A percentile compares a stretch with the other conserved stretches of the same genome.
Evolutionary conservation across 2,888 invertebrate species (phyloP).

Genomic region (Lydus trimaculatus): DNA sequence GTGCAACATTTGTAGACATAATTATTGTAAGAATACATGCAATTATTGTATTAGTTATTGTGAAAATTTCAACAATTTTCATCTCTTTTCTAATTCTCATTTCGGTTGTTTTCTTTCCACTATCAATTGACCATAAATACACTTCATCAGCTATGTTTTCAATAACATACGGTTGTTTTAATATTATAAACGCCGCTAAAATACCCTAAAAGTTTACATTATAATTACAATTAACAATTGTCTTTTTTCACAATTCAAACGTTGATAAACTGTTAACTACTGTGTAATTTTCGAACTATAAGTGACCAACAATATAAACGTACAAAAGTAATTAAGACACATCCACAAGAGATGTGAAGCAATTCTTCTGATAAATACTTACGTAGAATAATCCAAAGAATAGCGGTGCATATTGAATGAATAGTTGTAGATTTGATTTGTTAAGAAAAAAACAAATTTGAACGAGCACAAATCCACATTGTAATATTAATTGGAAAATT

Average conservation of each 20-base stretch:
- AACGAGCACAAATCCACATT: not conserved
- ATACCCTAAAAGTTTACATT: not conserved
- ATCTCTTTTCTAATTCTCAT: not conserved
- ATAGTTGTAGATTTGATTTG: not conserved
- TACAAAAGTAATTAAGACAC: no score
- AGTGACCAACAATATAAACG: no score
- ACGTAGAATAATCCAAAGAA: not conserved
- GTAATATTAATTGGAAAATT: not conserved
- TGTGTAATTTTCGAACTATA: no score
- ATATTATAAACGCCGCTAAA: not conserved
- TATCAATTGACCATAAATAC: not conserved
- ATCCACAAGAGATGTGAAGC: no score
- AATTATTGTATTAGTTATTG: not conserved
- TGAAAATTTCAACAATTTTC: not conserved
- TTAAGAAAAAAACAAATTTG: not conserved
- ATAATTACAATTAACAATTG: no score
- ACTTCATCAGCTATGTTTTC: not conserved
- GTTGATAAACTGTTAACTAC: no score
- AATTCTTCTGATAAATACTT: not conserved
- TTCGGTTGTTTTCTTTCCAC: not conserved
- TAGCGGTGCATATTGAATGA: not conserved
- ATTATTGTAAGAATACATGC: not conserved
- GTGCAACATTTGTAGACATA: not conserved
- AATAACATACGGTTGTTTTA: not conserved
- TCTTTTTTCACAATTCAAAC: no score